phyloP scores from a whole-genome alignment of 35 echinoderm and acorn worm genomes.

The Stichopus chloronotus region DNA sequence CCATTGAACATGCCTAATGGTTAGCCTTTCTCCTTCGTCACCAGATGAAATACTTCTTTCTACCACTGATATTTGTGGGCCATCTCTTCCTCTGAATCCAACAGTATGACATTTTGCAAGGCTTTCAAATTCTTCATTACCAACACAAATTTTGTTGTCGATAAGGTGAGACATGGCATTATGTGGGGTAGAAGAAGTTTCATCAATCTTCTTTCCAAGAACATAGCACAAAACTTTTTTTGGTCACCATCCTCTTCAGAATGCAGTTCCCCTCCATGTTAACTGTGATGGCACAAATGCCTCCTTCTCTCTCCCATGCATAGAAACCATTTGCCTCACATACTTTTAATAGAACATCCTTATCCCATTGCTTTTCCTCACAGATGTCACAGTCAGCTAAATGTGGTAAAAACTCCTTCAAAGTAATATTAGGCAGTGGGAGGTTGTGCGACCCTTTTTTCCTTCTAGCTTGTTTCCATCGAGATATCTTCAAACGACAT shows the following conservation, averaged over 20 bases:
- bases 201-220: conserved; percentile 3
- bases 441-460: background rate
- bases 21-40: background rate
- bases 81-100: background rate
- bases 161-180: background rate
- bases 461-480: conserved; percentile 1
- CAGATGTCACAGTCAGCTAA: background rate
- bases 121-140: background rate
- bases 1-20: background rate
- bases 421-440: background rate
- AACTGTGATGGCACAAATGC: background rate
- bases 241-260: background rate
- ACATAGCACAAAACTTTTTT: conserved; percentile 1
- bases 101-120: background rate
- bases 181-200: background rate
- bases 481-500: background rate
- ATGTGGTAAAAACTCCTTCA: conserved; percentile 16
- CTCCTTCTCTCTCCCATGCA: conserved; percentile 7
- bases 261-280: background rate
- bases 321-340: background rate
- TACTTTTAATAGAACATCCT: background rate
- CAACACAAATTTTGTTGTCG: background rate
- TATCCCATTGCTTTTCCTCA: background rate
- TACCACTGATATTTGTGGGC: background rate
- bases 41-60: background rate